Evolutionary conservation across 2,888 invertebrate species (phyloP).

Genomic region (Ormyrus thymus): DNA sequence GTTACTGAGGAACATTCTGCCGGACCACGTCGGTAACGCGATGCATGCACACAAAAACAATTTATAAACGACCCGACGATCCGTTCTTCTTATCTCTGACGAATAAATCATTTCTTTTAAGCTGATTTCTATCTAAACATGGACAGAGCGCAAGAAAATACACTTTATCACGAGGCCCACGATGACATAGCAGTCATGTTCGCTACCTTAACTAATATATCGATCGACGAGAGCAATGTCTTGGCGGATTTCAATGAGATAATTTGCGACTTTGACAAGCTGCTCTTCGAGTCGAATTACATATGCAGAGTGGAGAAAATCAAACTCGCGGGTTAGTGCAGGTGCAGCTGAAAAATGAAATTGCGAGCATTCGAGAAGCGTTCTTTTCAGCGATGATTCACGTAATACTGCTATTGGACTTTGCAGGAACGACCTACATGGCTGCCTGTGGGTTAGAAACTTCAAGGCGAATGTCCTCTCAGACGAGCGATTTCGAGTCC

Average conservation of each 20-base stretch:
- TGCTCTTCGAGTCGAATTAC: conserved; percentile 81
- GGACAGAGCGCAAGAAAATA: conserved; percentile 81
- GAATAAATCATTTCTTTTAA: conserved; percentile 66
- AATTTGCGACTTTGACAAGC: conserved; percentile 94
- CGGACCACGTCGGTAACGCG: conserved; percentile 88
- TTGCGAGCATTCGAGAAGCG: no score
- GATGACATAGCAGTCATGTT: conserved; percentile 96
- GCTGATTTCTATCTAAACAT: conserved; percentile 87
- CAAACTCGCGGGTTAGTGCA: conserved; percentile 87
- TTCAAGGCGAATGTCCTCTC: conserved; percentile 79
- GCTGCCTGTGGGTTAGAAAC: conserved; percentile 94
- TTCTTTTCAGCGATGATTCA: no score
- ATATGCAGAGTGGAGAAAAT: conserved; percentile 91
- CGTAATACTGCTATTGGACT: not conserved
- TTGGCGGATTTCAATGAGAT: conserved; percentile 87
- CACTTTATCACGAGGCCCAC: conserved; percentile 92
- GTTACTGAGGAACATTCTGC: conserved; percentile 93
- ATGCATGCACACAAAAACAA: not conserved
- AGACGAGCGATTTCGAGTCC: conserved; percentile 34
- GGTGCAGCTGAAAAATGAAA: no score
- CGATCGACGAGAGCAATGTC: conserved; percentile 81
- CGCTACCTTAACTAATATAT: conserved; percentile 90
- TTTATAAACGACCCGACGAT: not conserved
- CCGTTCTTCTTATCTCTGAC: not conserved
- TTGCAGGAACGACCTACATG: conserved; percentile 91